phyloP scores from a whole-genome alignment of 2,797 vertebrate species.

The Intellagama lesueurii region DNA sequence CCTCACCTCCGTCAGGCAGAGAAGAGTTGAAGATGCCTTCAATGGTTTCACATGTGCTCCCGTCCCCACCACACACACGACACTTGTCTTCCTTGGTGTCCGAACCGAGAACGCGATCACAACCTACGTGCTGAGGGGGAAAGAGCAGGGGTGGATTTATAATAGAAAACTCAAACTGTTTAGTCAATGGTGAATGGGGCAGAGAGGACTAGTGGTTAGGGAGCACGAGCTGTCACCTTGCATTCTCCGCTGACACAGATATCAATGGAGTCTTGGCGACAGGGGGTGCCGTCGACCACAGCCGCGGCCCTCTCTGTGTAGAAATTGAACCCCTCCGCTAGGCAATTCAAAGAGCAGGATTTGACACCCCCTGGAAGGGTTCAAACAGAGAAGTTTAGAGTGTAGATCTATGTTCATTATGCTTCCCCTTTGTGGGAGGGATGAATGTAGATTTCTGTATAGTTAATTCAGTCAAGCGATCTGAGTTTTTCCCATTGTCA shows the following conservation, averaged over 20 bases:
- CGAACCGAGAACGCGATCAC: slow-evolving; percentile 92
- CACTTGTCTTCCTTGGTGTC: slow-evolving; percentile 95
- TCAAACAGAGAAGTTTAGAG: neutral
- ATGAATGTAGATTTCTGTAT: too few species aligned
- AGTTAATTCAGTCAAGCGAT: too few species aligned
- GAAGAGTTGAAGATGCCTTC: slow-evolving; percentile 93
- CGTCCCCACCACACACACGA: slow-evolving; percentile 91
- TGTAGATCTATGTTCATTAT: too few species aligned
- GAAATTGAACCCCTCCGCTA: slow-evolving; percentile 98
- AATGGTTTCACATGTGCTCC: slow-evolving; percentile 90
- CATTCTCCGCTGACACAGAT: slow-evolving; percentile 97
- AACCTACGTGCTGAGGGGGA: slow-evolving; percentile 90
- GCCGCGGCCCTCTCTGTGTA: slow-evolving; percentile 95
- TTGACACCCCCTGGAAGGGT: slow-evolving; percentile 90
- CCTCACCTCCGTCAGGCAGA: slow-evolving; percentile 89
- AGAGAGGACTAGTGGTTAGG: neutral
- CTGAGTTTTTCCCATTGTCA: too few species aligned
- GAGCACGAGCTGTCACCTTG: slow-evolving; percentile 81
- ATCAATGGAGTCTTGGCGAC: slow-evolving; percentile 91
- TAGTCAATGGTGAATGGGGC: neutral
- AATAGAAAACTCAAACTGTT: neutral
- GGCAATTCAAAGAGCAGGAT: slow-evolving; percentile 94
- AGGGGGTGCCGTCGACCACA: slow-evolving; percentile 93
- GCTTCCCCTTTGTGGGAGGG: too few species aligned
- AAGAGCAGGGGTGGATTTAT: neutral